Base-by-base conservation (phyloP, 2,797 vertebrate species). In the Moxostoma hubbsi region DNA sequence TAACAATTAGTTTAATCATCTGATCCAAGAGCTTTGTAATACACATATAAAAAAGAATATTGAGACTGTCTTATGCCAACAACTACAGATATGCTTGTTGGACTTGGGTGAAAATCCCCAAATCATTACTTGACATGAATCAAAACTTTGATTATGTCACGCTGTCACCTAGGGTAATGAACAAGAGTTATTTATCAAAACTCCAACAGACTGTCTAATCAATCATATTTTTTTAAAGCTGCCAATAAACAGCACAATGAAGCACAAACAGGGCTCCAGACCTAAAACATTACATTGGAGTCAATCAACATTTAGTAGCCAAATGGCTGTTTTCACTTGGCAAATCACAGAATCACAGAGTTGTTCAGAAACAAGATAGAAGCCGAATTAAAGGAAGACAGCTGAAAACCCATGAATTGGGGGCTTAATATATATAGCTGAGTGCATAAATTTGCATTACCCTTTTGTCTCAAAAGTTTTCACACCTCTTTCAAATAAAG, bases 1-100 rank as follows among this genome's bases (percentile, higher is more conserved):
- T 82, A 85, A 82, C 83, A 82, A 82, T 82, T 82, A 78, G 74
- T 85, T 81, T 80, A 74, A 85, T 85, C 83, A 82, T 82, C 81
- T 82, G 75, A 78, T 78, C 59, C 58, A 49, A 12, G 7, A 79
- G 72, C 54, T 81, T n/a, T 69, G 63, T 66, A 59, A 78, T 49
- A 67, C 16, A 13, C 49, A 69, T 71, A 55, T 73, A 46, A 68
- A 61, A 73, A 58, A 36, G 36, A 36, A 73, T 55, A 9, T 62
- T 54, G n/a, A 81, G 15, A 51, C 62, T 51, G 15, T 43, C 3
- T 3, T 75, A 53, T 50, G 16, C 67, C 62, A 47, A 57, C 54
- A 57, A 71, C 58, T 15, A 50, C 3, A 75, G 65, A 64, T 57
- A 18, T 61, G 47, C 61, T 36, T 36, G 36, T 11, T 47, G 58